Percentiles rank a stretch among this genome's conserved stretches.
phyloP scores from a whole-genome alignment of 1,140 invertebrate species.

The Apis mellifera region Amel_HAv3.1 CM009931.2:9503501-9504000 shows the following conservation, averaged over 20 bases:
- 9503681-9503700: background rate
- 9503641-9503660: constrained; percentile 26
- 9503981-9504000: background rate
- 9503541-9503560: background rate
- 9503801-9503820: background rate
- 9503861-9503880: no score
- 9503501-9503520: background rate
- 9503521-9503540: background rate
- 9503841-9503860: no score
- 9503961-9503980: no score
- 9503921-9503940: no score
- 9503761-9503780: background rate
- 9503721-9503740: background rate
- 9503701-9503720: background rate
- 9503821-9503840: constrained; percentile 26
- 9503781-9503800: no score
- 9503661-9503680: background rate
- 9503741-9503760: background rate
- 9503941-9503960: no score
- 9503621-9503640: background rate
- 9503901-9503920: no score
- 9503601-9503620: background rate
- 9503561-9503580: background rate
- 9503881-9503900: no score
- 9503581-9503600: constrained; percentile 2